Evolutionary conservation across 2,113 vertebrate species (phyloP).

Genomic region (Pimephales promelas): DNA sequence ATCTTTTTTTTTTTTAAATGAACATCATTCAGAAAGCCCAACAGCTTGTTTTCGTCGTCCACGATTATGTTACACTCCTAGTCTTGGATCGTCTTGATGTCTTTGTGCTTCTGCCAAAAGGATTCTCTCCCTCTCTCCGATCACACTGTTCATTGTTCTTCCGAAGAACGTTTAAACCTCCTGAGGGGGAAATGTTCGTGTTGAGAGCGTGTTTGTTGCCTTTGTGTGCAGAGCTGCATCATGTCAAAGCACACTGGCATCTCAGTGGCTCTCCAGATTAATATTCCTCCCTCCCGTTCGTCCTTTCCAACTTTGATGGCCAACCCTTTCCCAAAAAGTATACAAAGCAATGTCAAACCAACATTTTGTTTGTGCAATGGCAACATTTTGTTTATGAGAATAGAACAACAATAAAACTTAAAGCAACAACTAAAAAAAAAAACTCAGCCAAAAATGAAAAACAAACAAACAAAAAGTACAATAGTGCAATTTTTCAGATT

Average conservation of each 20-base stretch:
- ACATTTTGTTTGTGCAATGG: slow-evolving; percentile 64
- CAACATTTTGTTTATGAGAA: slow-evolving; percentile 57
- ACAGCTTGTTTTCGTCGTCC: slow-evolving; percentile 32
- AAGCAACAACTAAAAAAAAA: slow-evolving; percentile 67
- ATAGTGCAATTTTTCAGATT: slow-evolving; percentile 88
- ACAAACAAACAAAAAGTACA: slow-evolving; percentile 72
- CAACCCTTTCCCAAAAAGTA: slow-evolving; percentile 6
- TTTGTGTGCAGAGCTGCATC: slow-evolving; percentile 19
- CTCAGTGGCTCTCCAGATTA: slow-evolving; percentile 27
- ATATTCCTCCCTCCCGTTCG: slow-evolving; percentile 42
- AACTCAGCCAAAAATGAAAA: slow-evolving; percentile 79
- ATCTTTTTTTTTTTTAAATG: slow-evolving; percentile 25
- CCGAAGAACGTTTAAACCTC: slow-evolving; percentile 44
- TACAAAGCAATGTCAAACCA: slow-evolving; percentile 53
- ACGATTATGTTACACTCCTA: slow-evolving; percentile 42
- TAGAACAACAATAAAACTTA: slow-evolving; percentile 67
- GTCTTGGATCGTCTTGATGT: slow-evolving; percentile 39
- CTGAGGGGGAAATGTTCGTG: slow-evolving; percentile 16
- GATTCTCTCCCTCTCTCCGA: background rate
- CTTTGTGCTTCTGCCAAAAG: slow-evolving; percentile 39
- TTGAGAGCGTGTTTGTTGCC: slow-evolving; percentile 23
- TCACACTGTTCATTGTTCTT: slow-evolving; percentile 7
- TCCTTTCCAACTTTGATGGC: slow-evolving; percentile 5
- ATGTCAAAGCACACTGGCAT: slow-evolving; percentile 33
- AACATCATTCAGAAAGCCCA: slow-evolving; percentile 16